Percentiles rank a stretch among this genome's conserved stretches.
phyloP scores from a whole-genome alignment of 2,797 vertebrate species.

The Streptopelia turtur region DNA sequence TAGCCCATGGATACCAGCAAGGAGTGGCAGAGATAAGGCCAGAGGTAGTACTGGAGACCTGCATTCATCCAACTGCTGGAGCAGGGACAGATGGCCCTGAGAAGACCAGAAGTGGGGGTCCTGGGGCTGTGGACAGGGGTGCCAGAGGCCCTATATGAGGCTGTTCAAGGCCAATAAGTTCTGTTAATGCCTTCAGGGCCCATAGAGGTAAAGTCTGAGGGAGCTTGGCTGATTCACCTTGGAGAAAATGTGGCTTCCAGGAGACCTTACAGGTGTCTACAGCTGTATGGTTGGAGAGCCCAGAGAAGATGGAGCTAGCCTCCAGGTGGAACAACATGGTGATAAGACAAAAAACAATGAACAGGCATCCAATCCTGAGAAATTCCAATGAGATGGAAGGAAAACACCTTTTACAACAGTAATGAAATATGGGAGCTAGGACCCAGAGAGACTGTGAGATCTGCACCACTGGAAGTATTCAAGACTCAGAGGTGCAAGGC shows the following conservation, averaged over 20 bases:
- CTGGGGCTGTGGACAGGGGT: accelerated
- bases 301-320: not conserved
- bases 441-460: not conserved
- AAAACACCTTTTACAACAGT: not conserved
- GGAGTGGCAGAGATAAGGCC: not conserved
- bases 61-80: not conserved
- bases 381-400: not conserved
- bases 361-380: not conserved
- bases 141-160: not conserved
- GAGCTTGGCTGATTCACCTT: accelerated
- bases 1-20: not conserved
- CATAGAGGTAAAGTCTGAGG: not conserved
- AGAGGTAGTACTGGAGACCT: not conserved
- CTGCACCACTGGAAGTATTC: not conserved
- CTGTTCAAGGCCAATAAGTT: accelerated
- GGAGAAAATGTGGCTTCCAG: not conserved
- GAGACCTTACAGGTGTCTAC: not conserved
- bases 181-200: not conserved
- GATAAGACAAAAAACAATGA: not conserved
- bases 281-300: not conserved
- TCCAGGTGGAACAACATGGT: not conserved
- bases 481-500: not conserved
- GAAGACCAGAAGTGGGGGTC: not conserved
- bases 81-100: not conserved
- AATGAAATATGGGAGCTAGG: not conserved